Evolutionary conservation across 35 echinoderm and acorn worm species (phyloP).

Genomic region (Ophioderma brevispina): DNA sequence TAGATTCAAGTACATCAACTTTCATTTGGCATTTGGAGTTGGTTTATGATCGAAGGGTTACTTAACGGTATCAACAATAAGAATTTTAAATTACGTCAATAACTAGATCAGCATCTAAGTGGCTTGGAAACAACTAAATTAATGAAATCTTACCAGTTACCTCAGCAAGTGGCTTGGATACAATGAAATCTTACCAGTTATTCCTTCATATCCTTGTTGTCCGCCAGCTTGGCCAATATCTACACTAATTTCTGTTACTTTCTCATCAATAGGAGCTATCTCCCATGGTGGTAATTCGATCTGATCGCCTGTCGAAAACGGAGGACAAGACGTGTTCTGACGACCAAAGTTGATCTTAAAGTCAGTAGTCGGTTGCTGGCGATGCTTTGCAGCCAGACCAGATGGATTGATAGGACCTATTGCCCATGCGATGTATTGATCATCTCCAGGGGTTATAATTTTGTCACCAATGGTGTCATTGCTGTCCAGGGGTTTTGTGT

Average conservation of each 20-base stretch:
- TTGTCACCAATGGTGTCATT: constrained; percentile 25
- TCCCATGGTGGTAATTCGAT: not conserved
- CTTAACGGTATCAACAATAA: too few relatives aligned
- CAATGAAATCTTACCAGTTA: constrained; percentile 60
- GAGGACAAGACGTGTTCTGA: not conserved
- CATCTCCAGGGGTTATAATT: constrained; percentile 46
- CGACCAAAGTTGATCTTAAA: constrained; percentile 35
- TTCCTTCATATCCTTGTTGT: constrained; percentile 69
- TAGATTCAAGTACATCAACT: too few relatives aligned
- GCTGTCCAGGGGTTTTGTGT: constrained; percentile 29
- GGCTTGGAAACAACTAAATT: too few relatives aligned
- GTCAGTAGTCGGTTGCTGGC: not conserved
- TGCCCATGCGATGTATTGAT: constrained; percentile 61
- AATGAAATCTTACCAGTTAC: too few relatives aligned
- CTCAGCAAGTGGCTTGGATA: too few relatives aligned
- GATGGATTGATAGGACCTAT: constrained; percentile 56
- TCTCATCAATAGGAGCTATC: not conserved
- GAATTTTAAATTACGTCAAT: too few relatives aligned
- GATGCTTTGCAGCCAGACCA: constrained; percentile 43
- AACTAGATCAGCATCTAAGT: too few relatives aligned
- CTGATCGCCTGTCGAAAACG: not conserved
- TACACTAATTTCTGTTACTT: constrained; percentile 30
- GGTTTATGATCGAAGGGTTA: too few relatives aligned
- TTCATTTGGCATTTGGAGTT: too few relatives aligned
- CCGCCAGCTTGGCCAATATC: constrained; percentile 79